phyloP scores from a whole-genome alignment of 2,797 vertebrate genomes.

The Sebastes diploproa region DNA sequence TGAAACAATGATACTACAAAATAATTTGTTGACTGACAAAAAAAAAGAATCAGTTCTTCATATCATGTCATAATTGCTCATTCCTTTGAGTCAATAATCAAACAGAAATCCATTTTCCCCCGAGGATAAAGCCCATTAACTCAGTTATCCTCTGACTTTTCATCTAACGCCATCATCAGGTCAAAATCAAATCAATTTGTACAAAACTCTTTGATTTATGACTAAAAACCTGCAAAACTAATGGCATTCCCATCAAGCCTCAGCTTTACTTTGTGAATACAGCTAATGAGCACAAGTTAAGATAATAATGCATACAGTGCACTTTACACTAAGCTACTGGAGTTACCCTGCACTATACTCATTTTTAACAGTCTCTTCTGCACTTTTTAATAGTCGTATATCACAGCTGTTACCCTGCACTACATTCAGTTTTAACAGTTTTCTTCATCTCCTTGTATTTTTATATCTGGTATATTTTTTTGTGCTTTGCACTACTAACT shows the following conservation, averaged over 20 bases:
- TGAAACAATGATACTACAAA: background rate
- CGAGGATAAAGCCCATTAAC: background rate
- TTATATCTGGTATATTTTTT: no score
- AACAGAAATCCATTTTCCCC: background rate
- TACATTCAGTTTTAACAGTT: no score
- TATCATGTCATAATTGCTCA: background rate
- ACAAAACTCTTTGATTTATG: background rate
- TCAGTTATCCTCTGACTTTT: background rate
- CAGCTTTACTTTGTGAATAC: background rate
- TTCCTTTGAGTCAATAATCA: background rate
- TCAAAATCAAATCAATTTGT: background rate
- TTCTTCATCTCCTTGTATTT: no score
- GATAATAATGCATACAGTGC: no score
- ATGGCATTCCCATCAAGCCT: background rate
- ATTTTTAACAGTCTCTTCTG: no score
- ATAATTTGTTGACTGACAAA: background rate
- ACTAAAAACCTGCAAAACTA: background rate
- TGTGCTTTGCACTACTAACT: no score
- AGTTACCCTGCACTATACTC: no score
- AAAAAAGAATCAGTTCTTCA: background rate
- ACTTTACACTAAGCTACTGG: no score
- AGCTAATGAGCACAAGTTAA: background rate
- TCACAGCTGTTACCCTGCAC: no score
- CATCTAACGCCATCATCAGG: background rate
- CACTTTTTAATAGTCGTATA: no score